Base-by-base conservation (phyloP, 2,888 invertebrate species). In the Drosophila picticornis region DNA sequence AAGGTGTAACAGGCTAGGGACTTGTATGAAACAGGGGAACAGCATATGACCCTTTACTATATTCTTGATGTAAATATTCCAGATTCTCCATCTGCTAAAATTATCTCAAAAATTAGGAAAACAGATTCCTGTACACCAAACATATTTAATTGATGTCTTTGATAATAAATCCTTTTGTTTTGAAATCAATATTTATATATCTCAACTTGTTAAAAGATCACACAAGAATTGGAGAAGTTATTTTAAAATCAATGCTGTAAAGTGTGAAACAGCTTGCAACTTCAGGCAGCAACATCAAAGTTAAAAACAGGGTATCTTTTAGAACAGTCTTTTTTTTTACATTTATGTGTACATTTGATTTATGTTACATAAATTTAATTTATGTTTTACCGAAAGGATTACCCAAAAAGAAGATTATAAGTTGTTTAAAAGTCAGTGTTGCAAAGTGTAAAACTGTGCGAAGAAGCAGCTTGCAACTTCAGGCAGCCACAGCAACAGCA, bases 321-420 rank as follows among this genome's bases (percentile, higher is more conserved):
- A 0, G 0, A n/a, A n/a, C 40, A 11, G 5, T n/a, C 5, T 2
- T 4, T 5, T n/a, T n/a, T 40, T 40, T 6, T 16, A 36, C 4
- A 5, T 34, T 34, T 34, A 34, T 13, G 6, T n/a, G n/a, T n/a
- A 40, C 5, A n/a, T n/a, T n/a, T n/a, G 2, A 19, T 19, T 19
- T 1, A 19, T 38, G 9, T 38, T 4, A 38, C 9, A 19, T 4
- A 38, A 9, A 19, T 9, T 19, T 38, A 16, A 36, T 32, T 32
- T 32, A 11, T 29, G 29, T 32, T 32, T 32, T 32, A 3, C 4
- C 4, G 32, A 16, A 36, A 29, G 19, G 38, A 19, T 38, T 7
- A 4, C 19, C 10, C 19, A 36, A 40, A n/a, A 25, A 46, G 16
- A 22, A 16, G 4, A 16, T 7, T 9, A 48, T 9, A 10, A 29